Base-by-base conservation (phyloP, 2,888 invertebrate genomes). In the Colletes collaris region DNA sequence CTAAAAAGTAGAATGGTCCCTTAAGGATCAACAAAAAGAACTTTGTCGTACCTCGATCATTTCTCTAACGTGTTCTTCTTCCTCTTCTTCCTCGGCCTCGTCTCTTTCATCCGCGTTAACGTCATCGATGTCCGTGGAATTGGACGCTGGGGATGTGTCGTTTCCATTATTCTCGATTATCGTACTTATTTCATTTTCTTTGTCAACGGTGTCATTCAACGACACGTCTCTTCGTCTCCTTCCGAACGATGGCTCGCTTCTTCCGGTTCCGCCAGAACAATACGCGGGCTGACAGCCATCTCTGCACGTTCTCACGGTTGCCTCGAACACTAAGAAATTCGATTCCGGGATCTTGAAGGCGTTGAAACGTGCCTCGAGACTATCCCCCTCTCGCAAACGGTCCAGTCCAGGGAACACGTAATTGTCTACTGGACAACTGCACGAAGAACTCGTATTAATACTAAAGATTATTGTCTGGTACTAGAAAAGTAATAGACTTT, bases 281-380 rank as follows among this genome's bases (percentile, higher is more conserved):
- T 97, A 97, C 10, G 97, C 97, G 60, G 98, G 98, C 91, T 97
- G 97, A 90, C 98, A 98, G 7, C 97, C 97, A 65, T 97, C 97
- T 56, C 97, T 94, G 88, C 98, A 98, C 0, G 97, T 97, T 73
- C 97, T 94, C 0, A 98, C 98, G 0, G 97, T 98, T 0, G 98
- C 98, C 93, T 98, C 98, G 90, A 98, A 98, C 0, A 98, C 97
- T 86, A 98, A 93, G 94, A 98, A 98, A 93, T 98, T 98, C 0
- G 98, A 98, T 93, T 98, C 98, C 0, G 98, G 98, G 84, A 98
- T 98, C 93, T 98, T 98, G 92, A 98, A 98, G 0, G 98, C 98
- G 92, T 98, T 98, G 92, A 98, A 98, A 88, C 97, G 95, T 0
- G 98, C 98, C 94, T 98, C 98, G 68, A 98, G 93, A 4, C 97